A percentile compares a stretch with the other conserved stretches of the same genome.
These are phyloP conservation scores for Dendrolimus kikuchii DNA, from an alignment of 1,140 invertebrate genomes.

Conservation along the genomic window DNA sequence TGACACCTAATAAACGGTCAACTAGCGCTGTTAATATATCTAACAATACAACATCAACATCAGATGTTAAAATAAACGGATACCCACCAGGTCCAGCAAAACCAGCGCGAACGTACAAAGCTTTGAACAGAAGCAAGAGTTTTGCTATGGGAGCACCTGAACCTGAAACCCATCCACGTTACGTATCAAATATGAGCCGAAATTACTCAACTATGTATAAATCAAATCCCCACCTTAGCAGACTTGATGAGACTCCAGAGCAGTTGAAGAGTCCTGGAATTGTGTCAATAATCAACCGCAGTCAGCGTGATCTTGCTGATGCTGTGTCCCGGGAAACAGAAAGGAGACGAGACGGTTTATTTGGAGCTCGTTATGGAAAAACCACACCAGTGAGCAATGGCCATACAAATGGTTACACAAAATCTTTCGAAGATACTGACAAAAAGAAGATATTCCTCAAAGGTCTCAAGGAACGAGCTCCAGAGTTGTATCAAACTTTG, in stretches of 20 bases:
- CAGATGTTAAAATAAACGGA: slow-evolving; percentile 63
- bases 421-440: slow-evolving; percentile 70
- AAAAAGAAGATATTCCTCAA: slow-evolving; percentile 82
- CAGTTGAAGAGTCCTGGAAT: slow-evolving; percentile 88
- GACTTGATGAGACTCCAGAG: slow-evolving; percentile 77
- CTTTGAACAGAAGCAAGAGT: slow-evolving; percentile 86
- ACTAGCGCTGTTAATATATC: slow-evolving; percentile 84
- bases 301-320: slow-evolving; percentile 81
- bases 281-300: slow-evolving; percentile 86
- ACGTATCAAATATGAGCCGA: slow-evolving; percentile 57
- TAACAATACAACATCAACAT: slow-evolving; percentile 75
- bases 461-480: slow-evolving; percentile 80
- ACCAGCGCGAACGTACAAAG: slow-evolving; percentile 82
- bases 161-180: slow-evolving; percentile 57
- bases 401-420: slow-evolving; percentile 56
- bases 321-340: slow-evolving; percentile 63
- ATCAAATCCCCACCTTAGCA: slow-evolving; percentile 82
- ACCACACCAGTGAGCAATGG: slow-evolving; percentile 66
- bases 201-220: slow-evolving; percentile 77
- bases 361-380: slow-evolving; percentile 71
- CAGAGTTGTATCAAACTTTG: slow-evolving; percentile 81
- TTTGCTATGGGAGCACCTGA: slow-evolving; percentile 83
- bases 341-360: slow-evolving; percentile 63
- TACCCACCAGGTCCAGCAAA: slow-evolving; percentile 76
- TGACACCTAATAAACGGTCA: slow-evolving; percentile 73